These are phyloP conservation scores for Desoria tigrina DNA, from an alignment of 2,888 invertebrate species.

Conservation along the genomic window DNA sequence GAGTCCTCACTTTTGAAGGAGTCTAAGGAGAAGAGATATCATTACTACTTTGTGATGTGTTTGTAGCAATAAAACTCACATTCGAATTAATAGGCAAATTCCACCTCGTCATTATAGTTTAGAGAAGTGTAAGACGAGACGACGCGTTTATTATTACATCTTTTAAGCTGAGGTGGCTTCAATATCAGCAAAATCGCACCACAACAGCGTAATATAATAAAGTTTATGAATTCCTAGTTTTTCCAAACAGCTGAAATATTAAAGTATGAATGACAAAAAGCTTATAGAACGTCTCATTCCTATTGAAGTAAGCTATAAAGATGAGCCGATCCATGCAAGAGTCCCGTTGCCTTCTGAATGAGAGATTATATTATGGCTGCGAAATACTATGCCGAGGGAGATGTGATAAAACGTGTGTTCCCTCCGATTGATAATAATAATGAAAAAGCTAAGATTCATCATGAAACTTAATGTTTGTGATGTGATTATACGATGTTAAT, in stretches of 20 bases:
- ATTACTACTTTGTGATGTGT: too few relatives aligned
- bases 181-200: too few relatives aligned
- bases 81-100: neutral
- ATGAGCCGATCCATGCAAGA: neutral
- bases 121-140: neutral
- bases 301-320: too few relatives aligned
- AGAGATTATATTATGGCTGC: neutral
- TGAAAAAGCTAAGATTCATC: neutral
- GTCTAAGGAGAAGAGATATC: too few relatives aligned
- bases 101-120: constrained; percentile 4
- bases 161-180: too few relatives aligned
- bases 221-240: too few relatives aligned
- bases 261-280: too few relatives aligned
- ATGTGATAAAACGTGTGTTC: constrained; percentile 15
- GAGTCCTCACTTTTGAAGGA: too few relatives aligned
- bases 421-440: constrained; percentile 7
- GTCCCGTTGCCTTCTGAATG: constrained; percentile 16
- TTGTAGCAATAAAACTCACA: too few relatives aligned
- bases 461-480: neutral
- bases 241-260: too few relatives aligned
- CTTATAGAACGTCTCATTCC: too few relatives aligned
- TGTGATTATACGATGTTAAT: neutral
- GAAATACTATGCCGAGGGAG: neutral
- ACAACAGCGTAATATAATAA: too few relatives aligned
- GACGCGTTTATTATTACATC: neutral